Evolutionary conservation across 2,797 vertebrate species (phyloP).

Genomic region (Enteromius trimaculatus): DNA sequence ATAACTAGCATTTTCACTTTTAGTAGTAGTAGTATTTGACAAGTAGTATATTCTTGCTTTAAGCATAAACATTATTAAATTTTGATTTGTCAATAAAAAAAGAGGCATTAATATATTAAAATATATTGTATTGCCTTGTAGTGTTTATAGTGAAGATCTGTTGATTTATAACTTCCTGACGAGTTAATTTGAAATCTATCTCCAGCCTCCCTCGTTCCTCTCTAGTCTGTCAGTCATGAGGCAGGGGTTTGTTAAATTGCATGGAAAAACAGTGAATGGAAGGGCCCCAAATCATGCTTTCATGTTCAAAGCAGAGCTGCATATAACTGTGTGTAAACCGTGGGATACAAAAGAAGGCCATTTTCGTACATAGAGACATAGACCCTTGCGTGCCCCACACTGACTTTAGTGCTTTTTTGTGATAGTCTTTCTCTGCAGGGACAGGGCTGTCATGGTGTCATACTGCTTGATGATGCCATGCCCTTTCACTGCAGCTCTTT

Average conservation of each 20-base stretch:
- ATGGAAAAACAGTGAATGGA: constrained; percentile 26
- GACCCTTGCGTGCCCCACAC: background rate
- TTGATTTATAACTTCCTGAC: background rate
- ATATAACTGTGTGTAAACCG: constrained; percentile 1
- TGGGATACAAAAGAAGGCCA: constrained; percentile 2
- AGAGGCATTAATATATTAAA: background rate
- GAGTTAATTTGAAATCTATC: background rate
- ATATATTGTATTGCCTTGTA: background rate
- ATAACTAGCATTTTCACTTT: background rate
- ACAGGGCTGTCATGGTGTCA: background rate
- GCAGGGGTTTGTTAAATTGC: constrained; percentile 25
- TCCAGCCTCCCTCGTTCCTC: background rate
- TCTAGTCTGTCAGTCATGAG: background rate
- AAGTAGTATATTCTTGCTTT: background rate
- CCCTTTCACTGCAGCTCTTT: constrained; percentile 42
- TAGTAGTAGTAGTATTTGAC: background rate
- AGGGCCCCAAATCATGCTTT: constrained; percentile 11
- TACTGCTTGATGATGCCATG: constrained; percentile 26
- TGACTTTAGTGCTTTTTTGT: background rate
- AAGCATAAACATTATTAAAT: background rate
- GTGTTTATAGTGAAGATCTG: background rate
- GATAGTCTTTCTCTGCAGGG: constrained; percentile 40
- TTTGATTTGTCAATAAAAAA: background rate
- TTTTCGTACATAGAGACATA: constrained; percentile 1
- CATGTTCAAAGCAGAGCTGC: constrained; percentile 29